These are phyloP conservation scores for Tinamus guttatus DNA, from an alignment of 2,113 vertebrate species.

Conservation along the genomic window DNA sequence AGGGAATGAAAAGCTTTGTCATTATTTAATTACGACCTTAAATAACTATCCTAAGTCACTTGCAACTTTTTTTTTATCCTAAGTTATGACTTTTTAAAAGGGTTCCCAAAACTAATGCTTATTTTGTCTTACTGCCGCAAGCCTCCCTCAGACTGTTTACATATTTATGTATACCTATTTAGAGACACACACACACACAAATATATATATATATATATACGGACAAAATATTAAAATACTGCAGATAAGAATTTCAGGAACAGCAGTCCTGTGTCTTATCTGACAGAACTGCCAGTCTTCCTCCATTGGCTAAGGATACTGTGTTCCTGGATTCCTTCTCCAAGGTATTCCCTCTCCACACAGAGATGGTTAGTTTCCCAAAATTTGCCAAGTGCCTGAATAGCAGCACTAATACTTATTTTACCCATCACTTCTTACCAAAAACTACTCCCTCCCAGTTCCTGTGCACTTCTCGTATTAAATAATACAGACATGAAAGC, in stretches of 20 bases:
- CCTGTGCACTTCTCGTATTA: conserved; percentile 15
- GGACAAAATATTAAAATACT: neutral
- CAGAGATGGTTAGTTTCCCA: conserved; percentile 8
- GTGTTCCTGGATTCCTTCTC: neutral
- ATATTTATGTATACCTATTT: no score
- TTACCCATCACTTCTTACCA: conserved; percentile 40
- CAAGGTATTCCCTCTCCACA: neutral
- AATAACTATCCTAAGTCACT: neutral
- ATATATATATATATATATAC: neutral
- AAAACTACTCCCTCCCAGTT: conserved; percentile 9
- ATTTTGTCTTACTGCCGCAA: neutral
- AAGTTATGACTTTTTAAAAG: neutral
- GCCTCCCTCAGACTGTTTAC: neutral
- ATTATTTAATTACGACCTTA: conserved; percentile 2
- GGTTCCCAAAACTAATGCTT: neutral
- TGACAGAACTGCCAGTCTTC: neutral
- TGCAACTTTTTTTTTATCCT: neutral
- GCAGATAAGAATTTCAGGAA: neutral
- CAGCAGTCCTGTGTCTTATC: neutral
- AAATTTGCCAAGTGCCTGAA: neutral
- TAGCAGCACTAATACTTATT: conserved; percentile 48
- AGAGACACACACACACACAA: no score
- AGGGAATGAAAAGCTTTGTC: neutral
- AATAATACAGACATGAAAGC: neutral
- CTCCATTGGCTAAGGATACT: neutral